Conservation (phyloP, 2,797 vertebrate genomes). For the Rhincodon typus region DNA sequence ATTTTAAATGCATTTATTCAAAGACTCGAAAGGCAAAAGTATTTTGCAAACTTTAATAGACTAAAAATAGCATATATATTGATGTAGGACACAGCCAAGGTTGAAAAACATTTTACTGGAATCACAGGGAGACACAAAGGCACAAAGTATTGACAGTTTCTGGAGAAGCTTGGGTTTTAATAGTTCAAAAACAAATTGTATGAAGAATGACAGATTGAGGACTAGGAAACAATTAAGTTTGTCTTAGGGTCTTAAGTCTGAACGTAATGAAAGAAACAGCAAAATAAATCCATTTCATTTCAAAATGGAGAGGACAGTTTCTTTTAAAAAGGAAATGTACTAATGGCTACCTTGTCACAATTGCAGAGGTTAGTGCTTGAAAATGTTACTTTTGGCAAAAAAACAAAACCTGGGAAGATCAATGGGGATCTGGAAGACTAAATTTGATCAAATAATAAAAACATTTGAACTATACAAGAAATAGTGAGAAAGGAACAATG, state of each 20-base stretch:
- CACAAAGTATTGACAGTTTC: neutral
- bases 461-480: neutral
- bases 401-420: neutral
- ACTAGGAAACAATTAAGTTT: too few species aligned
- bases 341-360: too few species aligned
- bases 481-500: neutral
- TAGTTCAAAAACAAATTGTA: neutral
- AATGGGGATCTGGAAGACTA: neutral
- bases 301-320: too few species aligned
- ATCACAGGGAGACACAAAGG: neutral
- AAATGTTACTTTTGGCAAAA: neutral
- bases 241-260: too few species aligned
- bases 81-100: too few species aligned
- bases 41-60: neutral
- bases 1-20: neutral
- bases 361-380: too few species aligned
- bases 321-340: too few species aligned
- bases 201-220: too few species aligned
- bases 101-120: too few species aligned
- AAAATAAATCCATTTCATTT: neutral
- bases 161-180: neutral
- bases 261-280: too few species aligned
- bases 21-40: neutral
- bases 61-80: neutral
- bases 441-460: neutral